Base-by-base conservation (phyloP, 2,797 vertebrate species). In the Mormyrops attenuatus region DNA sequence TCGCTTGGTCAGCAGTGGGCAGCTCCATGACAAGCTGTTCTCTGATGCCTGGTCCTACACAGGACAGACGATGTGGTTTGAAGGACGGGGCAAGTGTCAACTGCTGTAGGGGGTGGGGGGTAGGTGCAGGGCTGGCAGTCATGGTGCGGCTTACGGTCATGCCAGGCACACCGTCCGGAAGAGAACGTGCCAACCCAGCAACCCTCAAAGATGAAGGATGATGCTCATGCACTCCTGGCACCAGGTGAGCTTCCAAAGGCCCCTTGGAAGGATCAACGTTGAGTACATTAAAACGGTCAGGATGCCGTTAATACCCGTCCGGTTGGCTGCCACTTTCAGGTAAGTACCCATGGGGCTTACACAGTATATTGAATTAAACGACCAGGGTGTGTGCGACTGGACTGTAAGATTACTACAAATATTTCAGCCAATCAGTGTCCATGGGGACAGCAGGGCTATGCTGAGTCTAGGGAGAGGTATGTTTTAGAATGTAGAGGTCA, bases 211-310 rank as follows among this genome's bases (percentile, higher is more conserved):
- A 73, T 2, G 34, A 77, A 41, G 34, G 34, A 41, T 77, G 69
- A 41, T 13, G 15, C 15, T 77, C 60, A 17, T 77, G 69, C 13
- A 38, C 69, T 73, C 30, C 69, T 41, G 69, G 34, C 69, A 17
- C 34, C 34, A 0, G 69, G 22, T 38, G 66, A 30, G 66, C 30
- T 73, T 73, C 66, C 66, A 73, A 77, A 77, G 69, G 2, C 34
- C 34, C 69, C 30, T 77, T 38, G 69, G 15, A 15, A 77, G 69
- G 69, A 77, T 77, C 34, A 77, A 17, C 2, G 1, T 20, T 26
- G 86, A 89, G 93, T 92, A 94, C 94, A 95, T 95, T 92, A 93
- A 86, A 92, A 92, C 90, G 93, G 94, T 94, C 95, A 94, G 94
- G 93, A 94, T 92, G 91, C 41, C 2, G 84, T 92, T 89, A 92